Evolutionary conservation across 2,888 invertebrate genomes (phyloP).

Genomic region (Noctua comes): DNA sequence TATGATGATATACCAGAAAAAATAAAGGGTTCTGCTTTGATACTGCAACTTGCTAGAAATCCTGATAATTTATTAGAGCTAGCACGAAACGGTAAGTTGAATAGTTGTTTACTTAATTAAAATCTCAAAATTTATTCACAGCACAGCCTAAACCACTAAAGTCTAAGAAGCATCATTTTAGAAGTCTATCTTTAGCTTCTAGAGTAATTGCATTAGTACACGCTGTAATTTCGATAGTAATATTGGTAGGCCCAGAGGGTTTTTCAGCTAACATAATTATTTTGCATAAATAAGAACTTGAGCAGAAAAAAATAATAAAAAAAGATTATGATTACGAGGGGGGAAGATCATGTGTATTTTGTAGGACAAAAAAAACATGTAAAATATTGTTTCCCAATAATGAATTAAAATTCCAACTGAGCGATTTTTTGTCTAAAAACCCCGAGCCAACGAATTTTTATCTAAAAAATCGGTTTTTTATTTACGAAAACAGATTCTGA

Average conservation of each 20-base stretch:
- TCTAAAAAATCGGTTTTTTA: no score
- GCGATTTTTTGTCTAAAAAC: no score
- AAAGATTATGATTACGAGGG: no score
- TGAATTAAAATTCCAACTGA: no score
- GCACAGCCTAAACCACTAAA: not conserved
- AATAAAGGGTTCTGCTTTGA: constrained; percentile 97
- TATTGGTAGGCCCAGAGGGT: not conserved
- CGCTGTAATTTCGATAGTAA: no score
- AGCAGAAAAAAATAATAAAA: no score
- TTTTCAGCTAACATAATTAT: not conserved
- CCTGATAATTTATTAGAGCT: constrained; percentile 98
- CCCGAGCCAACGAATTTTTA: no score
- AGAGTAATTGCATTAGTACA: not conserved
- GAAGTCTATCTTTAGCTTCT: not conserved
- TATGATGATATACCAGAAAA: constrained; percentile 99
- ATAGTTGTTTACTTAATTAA: not conserved
- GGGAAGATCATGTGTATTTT: no score
- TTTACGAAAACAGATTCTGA: no score
- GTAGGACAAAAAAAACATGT: no score
- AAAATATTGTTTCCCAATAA: no score
- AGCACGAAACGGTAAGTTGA: constrained; percentile 95
- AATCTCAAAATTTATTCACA: not conserved
- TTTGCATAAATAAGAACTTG: not conserved
- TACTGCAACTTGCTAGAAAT: constrained; percentile 97
- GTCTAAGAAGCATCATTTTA: not conserved